A percentile compares a stretch with the other conserved stretches of the same genome.
Conservation (phyloP, 92 coral and sea anemone species). For the Epizoanthus illoricatus region DNA sequence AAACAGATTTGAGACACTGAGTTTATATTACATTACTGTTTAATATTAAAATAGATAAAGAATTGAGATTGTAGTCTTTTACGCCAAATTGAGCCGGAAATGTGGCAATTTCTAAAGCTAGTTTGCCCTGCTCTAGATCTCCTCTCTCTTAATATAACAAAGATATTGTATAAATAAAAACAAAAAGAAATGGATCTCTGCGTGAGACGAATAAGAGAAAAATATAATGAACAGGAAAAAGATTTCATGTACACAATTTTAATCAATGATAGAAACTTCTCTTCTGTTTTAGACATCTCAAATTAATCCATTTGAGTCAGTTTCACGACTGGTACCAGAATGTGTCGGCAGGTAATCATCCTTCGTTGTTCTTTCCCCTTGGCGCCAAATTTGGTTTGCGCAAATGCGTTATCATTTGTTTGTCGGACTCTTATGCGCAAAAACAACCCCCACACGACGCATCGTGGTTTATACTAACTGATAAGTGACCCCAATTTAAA, state of each 20-base stretch:
- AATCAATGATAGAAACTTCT: neutral
- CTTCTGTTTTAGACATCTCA: neutral
- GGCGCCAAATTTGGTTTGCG: neutral
- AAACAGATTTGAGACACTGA: too few species aligned
- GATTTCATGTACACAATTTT: too few species aligned
- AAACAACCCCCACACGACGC: neutral
- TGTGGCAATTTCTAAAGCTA: neutral
- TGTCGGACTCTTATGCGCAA: neutral
- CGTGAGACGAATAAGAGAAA: neutral
- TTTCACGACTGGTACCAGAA: constrained; percentile 12
- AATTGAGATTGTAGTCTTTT: too few species aligned
- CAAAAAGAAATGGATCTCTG: neutral
- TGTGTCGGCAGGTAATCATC: neutral
- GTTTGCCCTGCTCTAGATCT: neutral
- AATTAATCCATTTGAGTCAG: neutral
- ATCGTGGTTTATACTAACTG: neutral
- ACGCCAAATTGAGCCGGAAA: neutral
- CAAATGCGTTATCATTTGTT: neutral
- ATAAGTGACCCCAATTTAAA: neutral
- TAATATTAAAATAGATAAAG: too few species aligned
- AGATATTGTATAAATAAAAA: neutral
- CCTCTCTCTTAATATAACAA: neutral
- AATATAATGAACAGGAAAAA: too few species aligned
- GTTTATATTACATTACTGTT: too few species aligned
- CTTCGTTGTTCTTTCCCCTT: neutral